These are phyloP conservation scores for Sycobia sp. DNA, from an alignment of 1,140 invertebrate species.

Conservation along the genomic window DNA sequence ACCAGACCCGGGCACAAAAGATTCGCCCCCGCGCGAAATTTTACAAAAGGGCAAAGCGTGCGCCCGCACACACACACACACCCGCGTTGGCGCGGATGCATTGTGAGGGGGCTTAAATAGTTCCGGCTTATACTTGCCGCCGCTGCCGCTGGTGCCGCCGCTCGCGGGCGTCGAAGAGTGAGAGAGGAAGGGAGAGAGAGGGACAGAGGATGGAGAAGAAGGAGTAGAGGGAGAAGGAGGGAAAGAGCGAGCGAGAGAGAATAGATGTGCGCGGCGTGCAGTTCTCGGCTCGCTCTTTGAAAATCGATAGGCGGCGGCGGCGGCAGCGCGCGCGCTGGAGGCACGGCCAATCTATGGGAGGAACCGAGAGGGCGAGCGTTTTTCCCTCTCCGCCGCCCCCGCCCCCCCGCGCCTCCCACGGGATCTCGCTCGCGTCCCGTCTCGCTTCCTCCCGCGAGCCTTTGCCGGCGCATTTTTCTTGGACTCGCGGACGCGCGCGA, in stretches of 20 bases:
- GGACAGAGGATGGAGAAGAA: background rate
- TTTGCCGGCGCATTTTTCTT: conserved; percentile 31
- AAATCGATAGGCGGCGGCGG: conserved; percentile 31
- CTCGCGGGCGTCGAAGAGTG: background rate
- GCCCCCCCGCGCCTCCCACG: background rate
- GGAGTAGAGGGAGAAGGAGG: background rate
- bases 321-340: background rate
- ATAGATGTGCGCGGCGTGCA: background rate
- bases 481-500: conserved; percentile 20
- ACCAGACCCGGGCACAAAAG: background rate
- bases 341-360: conserved; percentile 26
- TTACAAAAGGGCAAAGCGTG: conserved; percentile 15
- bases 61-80: too few relatives aligned
- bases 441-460: too few relatives aligned
- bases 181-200: background rate
- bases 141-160: background rate
- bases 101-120: conserved; percentile 33
- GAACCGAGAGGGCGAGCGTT: conserved; percentile 20
- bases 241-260: background rate
- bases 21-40: background rate
- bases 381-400: conserved; percentile 6
- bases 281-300: conserved; percentile 12
- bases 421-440: too few relatives aligned
- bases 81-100: background rate
- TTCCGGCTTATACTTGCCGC: conserved; percentile 4